phyloP scores from a whole-genome alignment of 2,113 vertebrate genomes.

The Upupa epops region DNA sequence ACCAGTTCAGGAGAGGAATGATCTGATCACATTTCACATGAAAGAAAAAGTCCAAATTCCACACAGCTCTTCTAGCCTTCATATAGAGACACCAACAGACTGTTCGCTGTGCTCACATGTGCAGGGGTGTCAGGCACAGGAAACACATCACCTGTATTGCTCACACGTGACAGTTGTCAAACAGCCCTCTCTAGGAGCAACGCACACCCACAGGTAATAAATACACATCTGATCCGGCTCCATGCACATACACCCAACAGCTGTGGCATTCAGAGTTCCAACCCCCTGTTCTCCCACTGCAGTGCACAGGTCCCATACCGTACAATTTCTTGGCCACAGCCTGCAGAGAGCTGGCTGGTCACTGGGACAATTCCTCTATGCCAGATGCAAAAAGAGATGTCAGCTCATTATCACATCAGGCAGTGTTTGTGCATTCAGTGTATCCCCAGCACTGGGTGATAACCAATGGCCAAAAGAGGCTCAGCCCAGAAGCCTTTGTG shows the following conservation, averaged over 20 bases:
- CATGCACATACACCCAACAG: background rate
- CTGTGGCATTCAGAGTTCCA: background rate
- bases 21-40: background rate
- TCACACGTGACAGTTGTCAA: fast-evolving
- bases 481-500: background rate
- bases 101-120: fast-evolving
- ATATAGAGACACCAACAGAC: background rate
- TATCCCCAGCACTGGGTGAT: background rate
- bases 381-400: background rate
- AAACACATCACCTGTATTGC: background rate
- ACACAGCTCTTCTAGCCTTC: background rate
- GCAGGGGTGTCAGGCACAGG: background rate
- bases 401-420: background rate
- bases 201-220: background rate
- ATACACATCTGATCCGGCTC: background rate
- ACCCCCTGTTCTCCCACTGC: background rate
- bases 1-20: conserved; percentile 32
- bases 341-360: background rate
- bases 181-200: background rate
- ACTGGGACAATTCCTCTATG: background rate
- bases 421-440: background rate
- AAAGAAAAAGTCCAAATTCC: background rate
- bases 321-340: background rate
- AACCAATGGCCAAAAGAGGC: background rate
- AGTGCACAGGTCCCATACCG: fast-evolving